A percentile compares a stretch with the other conserved stretches of the same genome.
Conservation (phyloP, 2,888 invertebrate species). For the Drosophila eohydei region DNA sequence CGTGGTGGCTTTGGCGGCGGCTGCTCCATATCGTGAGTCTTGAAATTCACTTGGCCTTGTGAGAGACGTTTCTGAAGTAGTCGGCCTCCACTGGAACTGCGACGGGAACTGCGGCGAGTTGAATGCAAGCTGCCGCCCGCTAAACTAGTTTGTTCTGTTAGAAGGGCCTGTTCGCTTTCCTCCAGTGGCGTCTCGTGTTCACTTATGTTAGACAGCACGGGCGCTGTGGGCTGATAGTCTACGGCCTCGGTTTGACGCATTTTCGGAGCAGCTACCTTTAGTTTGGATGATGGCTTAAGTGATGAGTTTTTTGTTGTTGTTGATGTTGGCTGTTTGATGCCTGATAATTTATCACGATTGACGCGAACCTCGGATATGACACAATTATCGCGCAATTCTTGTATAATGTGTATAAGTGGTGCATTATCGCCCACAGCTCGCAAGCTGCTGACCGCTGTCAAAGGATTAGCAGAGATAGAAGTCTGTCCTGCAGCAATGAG, state of each 20-base stretch:
- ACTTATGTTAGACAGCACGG: slow-evolving; percentile 58
- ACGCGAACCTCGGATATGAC: slow-evolving; percentile 84
- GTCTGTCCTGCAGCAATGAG: neutral
- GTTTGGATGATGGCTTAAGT: neutral
- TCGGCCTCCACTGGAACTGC: slow-evolving; percentile 75
- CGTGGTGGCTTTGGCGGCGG: slow-evolving; percentile 84
- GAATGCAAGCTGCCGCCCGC: slow-evolving; percentile 30
- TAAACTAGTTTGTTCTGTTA: slow-evolving; percentile 33
- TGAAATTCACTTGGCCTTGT: slow-evolving; percentile 64
- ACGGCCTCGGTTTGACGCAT: slow-evolving; percentile 32
- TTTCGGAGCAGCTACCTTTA: slow-evolving; percentile 4
- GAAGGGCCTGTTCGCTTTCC: slow-evolving; percentile 18
- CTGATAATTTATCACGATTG: slow-evolving; percentile 74
- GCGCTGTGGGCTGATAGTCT: slow-evolving; percentile 58
- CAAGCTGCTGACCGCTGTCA: slow-evolving; percentile 74
- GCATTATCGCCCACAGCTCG: slow-evolving; percentile 67
- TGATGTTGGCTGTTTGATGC: slow-evolving; percentile 6
- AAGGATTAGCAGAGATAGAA: slow-evolving; percentile 22
- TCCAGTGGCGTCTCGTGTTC: slow-evolving; percentile 65
- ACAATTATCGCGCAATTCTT: slow-evolving; percentile 83
- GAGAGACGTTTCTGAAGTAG: slow-evolving; percentile 81
- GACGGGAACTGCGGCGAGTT: slow-evolving; percentile 44
- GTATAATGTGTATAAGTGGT: slow-evolving; percentile 84
- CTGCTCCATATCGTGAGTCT: slow-evolving; percentile 60
- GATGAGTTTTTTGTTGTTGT: slow-evolving; percentile 5